Conservation (phyloP, 2,113 vertebrate species). For the Pygathrix nemaeus region DNA sequence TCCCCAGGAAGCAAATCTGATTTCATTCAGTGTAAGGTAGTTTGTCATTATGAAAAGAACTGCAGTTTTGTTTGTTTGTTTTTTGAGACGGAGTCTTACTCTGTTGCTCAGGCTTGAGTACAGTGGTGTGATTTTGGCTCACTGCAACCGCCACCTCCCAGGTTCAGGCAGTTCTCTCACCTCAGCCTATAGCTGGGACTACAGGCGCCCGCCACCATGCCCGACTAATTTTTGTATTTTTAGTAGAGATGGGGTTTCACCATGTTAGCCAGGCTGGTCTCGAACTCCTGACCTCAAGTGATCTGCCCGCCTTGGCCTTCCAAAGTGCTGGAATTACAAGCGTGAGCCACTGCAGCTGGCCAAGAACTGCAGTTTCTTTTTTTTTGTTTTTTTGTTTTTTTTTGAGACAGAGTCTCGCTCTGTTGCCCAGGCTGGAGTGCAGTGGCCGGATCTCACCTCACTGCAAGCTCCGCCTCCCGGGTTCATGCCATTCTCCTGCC, state of each 20-base stretch:
- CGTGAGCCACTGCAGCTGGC: neutral
- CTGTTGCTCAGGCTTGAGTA: neutral
- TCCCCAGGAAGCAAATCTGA: neutral
- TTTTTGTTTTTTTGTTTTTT: neutral
- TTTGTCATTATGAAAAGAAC: neutral
- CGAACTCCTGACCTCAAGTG: neutral
- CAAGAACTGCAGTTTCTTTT: neutral
- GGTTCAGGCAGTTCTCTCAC: no score
- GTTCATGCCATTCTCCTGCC: no score
- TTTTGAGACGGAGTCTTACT: neutral
- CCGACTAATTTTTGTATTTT: neutral
- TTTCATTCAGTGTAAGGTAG: neutral
- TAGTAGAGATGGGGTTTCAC: neutral
- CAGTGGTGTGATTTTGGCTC: neutral
- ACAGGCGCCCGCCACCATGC: neutral
- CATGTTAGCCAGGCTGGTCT: neutral
- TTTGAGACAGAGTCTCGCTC: neutral
- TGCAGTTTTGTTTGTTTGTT: neutral
- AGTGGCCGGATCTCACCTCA: neutral
- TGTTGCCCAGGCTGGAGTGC: neutral
- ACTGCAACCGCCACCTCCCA: neutral
- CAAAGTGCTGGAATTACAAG: neutral
- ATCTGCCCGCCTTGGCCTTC: neutral
- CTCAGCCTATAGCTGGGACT: neutral
- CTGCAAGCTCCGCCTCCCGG: neutral